Conservation (phyloP, 2,113 vertebrate species). For the Tapirus terrestris region DNA sequence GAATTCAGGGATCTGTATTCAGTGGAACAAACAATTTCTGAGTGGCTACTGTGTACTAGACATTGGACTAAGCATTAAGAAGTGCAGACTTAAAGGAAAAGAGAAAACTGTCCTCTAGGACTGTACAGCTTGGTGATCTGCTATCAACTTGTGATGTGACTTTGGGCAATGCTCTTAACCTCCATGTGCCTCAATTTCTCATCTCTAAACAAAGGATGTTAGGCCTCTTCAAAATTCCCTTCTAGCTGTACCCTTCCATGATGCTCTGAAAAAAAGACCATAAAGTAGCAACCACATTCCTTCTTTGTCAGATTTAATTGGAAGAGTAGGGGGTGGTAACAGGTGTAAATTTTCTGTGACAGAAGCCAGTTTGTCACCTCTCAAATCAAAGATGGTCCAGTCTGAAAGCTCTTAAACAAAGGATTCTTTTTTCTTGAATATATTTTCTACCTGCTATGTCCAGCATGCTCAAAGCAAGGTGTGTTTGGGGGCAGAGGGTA, state of each 20-base stretch:
- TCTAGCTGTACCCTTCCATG: background rate
- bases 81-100: background rate
- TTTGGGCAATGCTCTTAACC: background rate
- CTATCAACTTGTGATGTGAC: too few relatives aligned
- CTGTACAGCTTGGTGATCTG: background rate
- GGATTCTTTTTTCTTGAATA: background rate
- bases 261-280: background rate
- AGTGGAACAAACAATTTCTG: background rate
- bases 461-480: background rate
- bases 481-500: background rate
- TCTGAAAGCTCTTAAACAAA: background rate
- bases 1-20: background rate
- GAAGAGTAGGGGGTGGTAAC: background rate
- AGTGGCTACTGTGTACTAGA: background rate
- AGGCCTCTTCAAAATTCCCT: background rate
- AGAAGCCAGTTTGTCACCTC: constrained; percentile 18
- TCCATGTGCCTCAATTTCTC: background rate
- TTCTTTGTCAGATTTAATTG: background rate
- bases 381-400: background rate
- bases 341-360: background rate
- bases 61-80: background rate
- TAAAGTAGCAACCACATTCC: background rate
- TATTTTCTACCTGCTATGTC: background rate
- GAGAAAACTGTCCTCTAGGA: background rate
- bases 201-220: background rate